phyloP scores from a whole-genome alignment of 2,888 invertebrate species.

The Sinodicranocentrus sp. region DNA sequence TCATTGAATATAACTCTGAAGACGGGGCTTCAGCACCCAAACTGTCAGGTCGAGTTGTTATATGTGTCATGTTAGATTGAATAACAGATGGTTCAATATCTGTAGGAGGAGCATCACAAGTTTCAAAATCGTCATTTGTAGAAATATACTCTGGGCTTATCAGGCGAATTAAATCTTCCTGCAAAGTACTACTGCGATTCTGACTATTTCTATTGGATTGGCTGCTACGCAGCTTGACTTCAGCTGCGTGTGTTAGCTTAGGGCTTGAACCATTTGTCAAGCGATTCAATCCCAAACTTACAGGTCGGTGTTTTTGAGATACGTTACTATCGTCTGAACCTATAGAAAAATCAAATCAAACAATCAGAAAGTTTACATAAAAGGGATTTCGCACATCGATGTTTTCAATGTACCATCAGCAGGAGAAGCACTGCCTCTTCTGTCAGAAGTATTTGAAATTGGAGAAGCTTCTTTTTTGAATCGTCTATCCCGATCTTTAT shows the following conservation, averaged over 20 bases:
- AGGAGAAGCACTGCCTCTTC: conserved; percentile 54
- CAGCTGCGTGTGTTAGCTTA: conserved; percentile 79
- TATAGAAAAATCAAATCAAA: no score
- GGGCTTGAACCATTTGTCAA: conserved; percentile 65
- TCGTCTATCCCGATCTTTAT: conserved; percentile 67
- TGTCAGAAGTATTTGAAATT: conserved; percentile 25
- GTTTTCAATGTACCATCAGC: conserved; percentile 31
- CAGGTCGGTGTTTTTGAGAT: conserved; percentile 51
- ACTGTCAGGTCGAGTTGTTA: conserved; percentile 49
- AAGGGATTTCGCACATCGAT: conserved; percentile 22
- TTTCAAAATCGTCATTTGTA: conserved; percentile 47
- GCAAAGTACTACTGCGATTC: conserved; percentile 83
- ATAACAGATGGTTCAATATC: conserved; percentile 23
- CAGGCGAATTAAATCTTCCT: conserved; percentile 91
- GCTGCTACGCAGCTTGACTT: conserved; percentile 81
- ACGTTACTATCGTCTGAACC: conserved; percentile 49
- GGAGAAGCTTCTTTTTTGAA: conserved; percentile 49
- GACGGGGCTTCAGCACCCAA: conserved; percentile 65
- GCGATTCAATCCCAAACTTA: conserved; percentile 50
- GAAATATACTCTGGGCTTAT: conserved; percentile 88
- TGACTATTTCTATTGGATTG: conserved; percentile 77
- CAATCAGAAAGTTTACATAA: not conserved
- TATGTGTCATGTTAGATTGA: not conserved
- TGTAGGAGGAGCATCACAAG: conserved; percentile 32
- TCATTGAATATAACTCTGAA: conserved; percentile 56